Evolutionary conservation across 1,140 invertebrate genomes (phyloP).

Genomic region (Pantala flavescens): DNA sequence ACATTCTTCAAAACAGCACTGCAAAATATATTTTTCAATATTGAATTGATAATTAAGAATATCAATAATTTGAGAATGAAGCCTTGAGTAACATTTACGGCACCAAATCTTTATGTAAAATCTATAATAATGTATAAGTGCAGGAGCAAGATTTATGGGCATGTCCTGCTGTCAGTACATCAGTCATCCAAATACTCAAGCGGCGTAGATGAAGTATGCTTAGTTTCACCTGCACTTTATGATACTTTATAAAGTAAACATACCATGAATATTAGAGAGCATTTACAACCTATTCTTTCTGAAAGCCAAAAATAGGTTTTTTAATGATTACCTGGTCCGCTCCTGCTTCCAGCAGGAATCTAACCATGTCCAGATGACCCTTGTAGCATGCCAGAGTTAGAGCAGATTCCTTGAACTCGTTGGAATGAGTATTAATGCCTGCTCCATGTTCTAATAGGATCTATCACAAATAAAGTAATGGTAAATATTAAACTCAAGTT

Average conservation of each 20-base stretch:
- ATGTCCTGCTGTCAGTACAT: too few species aligned
- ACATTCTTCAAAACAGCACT: too few species aligned
- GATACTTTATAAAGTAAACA: too few species aligned
- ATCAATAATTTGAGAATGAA: too few species aligned
- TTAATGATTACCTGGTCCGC: slow-evolving; percentile 75
- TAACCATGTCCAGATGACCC: slow-evolving; percentile 95
- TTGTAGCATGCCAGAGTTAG: slow-evolving; percentile 96
- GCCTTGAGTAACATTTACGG: too few species aligned
- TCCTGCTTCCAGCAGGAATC: slow-evolving; percentile 84
- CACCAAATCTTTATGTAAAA: too few species aligned
- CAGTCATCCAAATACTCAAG: too few species aligned
- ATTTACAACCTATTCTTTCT: neutral
- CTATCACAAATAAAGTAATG: slow-evolving; percentile 26
- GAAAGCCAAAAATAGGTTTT: neutral
- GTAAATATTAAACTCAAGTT: slow-evolving; percentile 11
- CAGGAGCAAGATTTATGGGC: too few species aligned
- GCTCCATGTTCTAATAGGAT: slow-evolving; percentile 85
- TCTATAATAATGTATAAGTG: too few species aligned
- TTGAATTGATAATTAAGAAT: neutral
- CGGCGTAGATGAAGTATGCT: too few species aligned
- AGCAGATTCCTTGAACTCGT: slow-evolving; percentile 95
- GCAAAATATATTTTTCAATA: neutral
- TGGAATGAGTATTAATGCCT: slow-evolving; percentile 96
- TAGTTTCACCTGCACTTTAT: too few species aligned
- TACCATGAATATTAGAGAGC: too few species aligned